phyloP scores from a whole-genome alignment of 2,888 invertebrate species.

The Mayetiola destructor region DNA sequence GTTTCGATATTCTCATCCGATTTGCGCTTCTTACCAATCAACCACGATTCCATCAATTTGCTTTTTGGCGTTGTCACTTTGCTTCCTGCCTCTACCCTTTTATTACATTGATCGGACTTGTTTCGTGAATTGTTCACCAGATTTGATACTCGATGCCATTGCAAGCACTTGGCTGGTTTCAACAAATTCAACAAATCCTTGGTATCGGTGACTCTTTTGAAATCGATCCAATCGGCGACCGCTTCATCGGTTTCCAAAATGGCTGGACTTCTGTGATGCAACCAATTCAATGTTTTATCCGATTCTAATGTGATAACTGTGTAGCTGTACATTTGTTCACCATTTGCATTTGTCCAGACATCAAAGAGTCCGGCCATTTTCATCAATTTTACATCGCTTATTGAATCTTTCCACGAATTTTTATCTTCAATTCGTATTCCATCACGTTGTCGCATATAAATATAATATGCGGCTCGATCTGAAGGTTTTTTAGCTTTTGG shows the following conservation, averaged over 20 bases:
- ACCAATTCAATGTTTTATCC: constrained; percentile 48
- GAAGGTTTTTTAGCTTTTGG: constrained; percentile 41
- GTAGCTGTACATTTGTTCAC: constrained; percentile 51
- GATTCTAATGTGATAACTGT: constrained; percentile 65
- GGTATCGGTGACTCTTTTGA: constrained; percentile 38
- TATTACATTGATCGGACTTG: constrained; percentile 46
- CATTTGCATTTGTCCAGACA: constrained; percentile 45
- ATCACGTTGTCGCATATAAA: constrained; percentile 48
- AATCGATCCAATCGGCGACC: constrained; percentile 52
- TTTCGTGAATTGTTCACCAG: constrained; percentile 57
- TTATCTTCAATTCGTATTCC: constrained; percentile 41
- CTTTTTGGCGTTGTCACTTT: background rate
- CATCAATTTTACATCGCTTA: constrained; percentile 42
- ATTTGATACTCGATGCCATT: constrained; percentile 56
- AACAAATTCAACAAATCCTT: constrained; percentile 36
- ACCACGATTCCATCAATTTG: constrained; percentile 28
- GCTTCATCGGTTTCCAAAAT: constrained; percentile 52
- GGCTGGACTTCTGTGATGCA: constrained; percentile 73
- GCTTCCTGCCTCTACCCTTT: constrained; percentile 28
- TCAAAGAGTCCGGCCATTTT: constrained; percentile 66
- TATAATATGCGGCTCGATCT: constrained; percentile 56
- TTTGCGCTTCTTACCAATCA: constrained; percentile 22
- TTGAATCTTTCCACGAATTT: constrained; percentile 39
- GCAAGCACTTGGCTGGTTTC: constrained; percentile 38
- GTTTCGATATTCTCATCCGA: constrained; percentile 15